Conservation (phyloP, 2,797 vertebrate species). For the Heteromormyrus szaboi region DNA sequence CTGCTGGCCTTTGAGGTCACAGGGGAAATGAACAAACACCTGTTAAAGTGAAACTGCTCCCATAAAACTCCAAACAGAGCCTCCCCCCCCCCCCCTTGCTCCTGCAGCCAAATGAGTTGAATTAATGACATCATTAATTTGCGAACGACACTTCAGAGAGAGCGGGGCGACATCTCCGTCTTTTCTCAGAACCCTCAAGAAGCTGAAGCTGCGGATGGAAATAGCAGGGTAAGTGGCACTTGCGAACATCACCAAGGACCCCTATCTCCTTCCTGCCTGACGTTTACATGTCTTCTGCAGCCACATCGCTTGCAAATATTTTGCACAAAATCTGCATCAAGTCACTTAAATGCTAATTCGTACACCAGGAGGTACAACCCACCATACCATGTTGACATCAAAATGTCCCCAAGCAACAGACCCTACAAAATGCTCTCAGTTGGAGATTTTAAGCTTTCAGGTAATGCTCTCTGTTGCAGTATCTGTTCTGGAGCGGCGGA, state of each 20-base stretch:
- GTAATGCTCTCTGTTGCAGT: background rate
- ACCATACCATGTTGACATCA: background rate
- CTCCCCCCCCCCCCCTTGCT: background rate
- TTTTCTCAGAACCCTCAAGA: background rate
- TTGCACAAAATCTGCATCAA: background rate
- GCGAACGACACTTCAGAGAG: background rate
- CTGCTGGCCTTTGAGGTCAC: background rate
- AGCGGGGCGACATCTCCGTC: background rate
- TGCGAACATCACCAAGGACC: background rate
- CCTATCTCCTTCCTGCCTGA: background rate
- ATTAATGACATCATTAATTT: constrained; percentile 19
- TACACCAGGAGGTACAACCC: background rate
- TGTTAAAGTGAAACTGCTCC: background rate
- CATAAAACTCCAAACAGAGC: background rate
- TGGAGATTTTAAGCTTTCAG: background rate
- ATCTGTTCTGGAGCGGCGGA: background rate
- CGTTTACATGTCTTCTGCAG: background rate
- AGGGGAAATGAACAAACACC: background rate
- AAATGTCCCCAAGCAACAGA: background rate
- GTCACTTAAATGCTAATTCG: background rate
- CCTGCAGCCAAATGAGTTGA: background rate
- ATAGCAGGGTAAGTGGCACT: background rate
- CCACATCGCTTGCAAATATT: background rate
- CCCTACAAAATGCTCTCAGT: background rate
- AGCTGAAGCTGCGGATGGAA: background rate